Base-by-base conservation (phyloP, 1,140 invertebrate species). In the Saccostrea echinata region DNA sequence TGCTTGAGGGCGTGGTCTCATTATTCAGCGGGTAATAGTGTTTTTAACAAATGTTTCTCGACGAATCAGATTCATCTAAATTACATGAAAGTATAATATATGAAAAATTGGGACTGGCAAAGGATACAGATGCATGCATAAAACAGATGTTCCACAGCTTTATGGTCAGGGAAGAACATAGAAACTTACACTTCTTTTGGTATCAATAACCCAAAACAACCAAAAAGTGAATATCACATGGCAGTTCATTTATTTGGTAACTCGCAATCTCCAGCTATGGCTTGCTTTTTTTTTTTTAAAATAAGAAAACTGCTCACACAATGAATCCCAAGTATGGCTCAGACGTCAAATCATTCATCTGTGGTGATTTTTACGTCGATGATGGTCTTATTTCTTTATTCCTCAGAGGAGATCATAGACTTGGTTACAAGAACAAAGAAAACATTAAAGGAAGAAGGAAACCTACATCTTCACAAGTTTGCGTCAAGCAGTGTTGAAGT, bases 291-390 rank as follows among this genome's bases (percentile, higher is more conserved):
- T 4, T 33, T 82, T n/a, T n/a, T n/a, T n/a, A n/a, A n/a, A n/a
- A n/a, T 1, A 51, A 33, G 9, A 12, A 33, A n/a, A 86, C 76
- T 9, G 52, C 68, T 3, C 24, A 71, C 9, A 33, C 55, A 43
- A 57, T n/a, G 21, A 57, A 18, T 1, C 18, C 53, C 12, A 53
- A 57, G 55, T 82, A 83, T 76, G 80, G 85, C 24, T 24, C 53
- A 30, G 43, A 87, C 30, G 68, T 87, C 6, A 76, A 85, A 21
- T 9, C 61, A 1, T 87, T 71, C 35, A 87, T 87, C 8, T 53
- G 27, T 24, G 84, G 64, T 24, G 0, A 85, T n/a, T 88, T 90
- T 61, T 90, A 90, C 52, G 71, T 88, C 8, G 89, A 90, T 71
- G 89, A 88, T 61, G 87, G 57, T 8, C 64, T 88, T 11, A 84